Conservation (phyloP, 2,797 vertebrate species). For the Cirrhinus molitorella region DNA sequence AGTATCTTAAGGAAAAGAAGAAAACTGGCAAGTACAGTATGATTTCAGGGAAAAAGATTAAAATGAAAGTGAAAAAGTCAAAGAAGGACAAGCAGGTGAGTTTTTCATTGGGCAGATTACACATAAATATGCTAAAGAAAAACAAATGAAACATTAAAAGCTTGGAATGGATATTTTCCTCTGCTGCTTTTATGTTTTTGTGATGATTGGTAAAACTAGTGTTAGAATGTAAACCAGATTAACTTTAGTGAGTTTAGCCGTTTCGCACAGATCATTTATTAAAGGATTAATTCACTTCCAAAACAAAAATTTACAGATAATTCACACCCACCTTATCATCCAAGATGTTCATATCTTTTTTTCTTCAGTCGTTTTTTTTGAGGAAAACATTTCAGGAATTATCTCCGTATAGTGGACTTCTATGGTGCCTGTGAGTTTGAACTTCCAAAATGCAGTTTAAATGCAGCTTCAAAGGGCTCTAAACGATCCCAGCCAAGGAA, state of each 20-base stretch:
- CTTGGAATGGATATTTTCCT: neutral
- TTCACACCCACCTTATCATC: no score
- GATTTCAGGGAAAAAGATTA: slow-evolving; percentile 96
- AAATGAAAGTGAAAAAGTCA: slow-evolving; percentile 95
- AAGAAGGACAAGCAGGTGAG: slow-evolving; percentile 92
- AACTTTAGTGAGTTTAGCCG: neutral
- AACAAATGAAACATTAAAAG: neutral
- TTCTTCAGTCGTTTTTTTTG: no score
- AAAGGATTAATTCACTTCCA: neutral
- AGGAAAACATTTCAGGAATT: no score
- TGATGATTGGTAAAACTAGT: neutral
- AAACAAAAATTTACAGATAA: no score
- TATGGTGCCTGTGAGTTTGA: no score
- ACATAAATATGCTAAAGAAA: neutral
- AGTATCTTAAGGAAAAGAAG: slow-evolving; percentile 91
- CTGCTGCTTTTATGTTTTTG: neutral
- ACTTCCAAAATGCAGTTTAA: no score
- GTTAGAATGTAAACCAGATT: neutral
- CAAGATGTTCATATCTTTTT: no score
- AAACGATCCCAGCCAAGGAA: no score
- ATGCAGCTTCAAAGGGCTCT: no score
- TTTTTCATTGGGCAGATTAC: neutral
- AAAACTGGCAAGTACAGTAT: slow-evolving; percentile 92
- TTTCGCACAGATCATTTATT: neutral
- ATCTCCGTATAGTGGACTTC: no score